A percentile compares a stretch with the other conserved stretches of the same genome.
Conservation (phyloP, 2,888 invertebrate genomes). For the Cataglyphis cursor region DNA sequence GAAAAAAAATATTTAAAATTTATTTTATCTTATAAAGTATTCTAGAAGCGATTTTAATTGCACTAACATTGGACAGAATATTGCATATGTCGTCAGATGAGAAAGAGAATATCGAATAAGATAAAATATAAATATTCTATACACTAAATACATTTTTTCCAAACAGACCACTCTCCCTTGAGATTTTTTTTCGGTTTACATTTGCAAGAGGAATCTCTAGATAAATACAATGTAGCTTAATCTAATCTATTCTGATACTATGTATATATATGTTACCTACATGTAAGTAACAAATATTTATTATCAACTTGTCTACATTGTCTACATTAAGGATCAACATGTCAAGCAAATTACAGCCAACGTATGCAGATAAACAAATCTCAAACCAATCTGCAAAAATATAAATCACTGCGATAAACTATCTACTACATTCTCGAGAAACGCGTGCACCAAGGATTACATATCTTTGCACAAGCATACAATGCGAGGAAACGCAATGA, state of each 20-base stretch:
- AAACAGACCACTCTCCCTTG: background rate
- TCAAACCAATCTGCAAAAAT: slow-evolving; percentile 2
- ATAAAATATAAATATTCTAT: slow-evolving; percentile 4
- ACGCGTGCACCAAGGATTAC: slow-evolving; percentile 34
- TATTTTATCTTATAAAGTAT: background rate
- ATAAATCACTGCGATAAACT: slow-evolving; percentile 21
- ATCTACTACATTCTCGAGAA: slow-evolving; percentile 37
- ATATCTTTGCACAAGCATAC: slow-evolving; percentile 41
- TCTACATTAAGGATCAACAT: slow-evolving; percentile 27
- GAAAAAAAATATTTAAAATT: background rate
- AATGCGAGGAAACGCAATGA: slow-evolving; percentile 28
- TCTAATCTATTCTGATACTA: slow-evolving; percentile 10
- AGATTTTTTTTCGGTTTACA: background rate
- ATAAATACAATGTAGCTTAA: background rate
- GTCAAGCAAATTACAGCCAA: slow-evolving; percentile 43
- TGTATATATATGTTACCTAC: slow-evolving; percentile 5
- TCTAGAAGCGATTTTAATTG: background rate
- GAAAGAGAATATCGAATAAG: background rate
- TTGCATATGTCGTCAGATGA: background rate
- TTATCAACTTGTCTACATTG: slow-evolving; percentile 15
- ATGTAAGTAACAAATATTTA: background rate
- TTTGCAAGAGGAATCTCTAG: background rate
- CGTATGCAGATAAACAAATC: background rate
- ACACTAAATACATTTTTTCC: background rate
- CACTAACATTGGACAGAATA: slow-evolving; percentile 12